Base-by-base conservation (phyloP, 2,797 vertebrate genomes). In the Gallinago stenura region DNA sequence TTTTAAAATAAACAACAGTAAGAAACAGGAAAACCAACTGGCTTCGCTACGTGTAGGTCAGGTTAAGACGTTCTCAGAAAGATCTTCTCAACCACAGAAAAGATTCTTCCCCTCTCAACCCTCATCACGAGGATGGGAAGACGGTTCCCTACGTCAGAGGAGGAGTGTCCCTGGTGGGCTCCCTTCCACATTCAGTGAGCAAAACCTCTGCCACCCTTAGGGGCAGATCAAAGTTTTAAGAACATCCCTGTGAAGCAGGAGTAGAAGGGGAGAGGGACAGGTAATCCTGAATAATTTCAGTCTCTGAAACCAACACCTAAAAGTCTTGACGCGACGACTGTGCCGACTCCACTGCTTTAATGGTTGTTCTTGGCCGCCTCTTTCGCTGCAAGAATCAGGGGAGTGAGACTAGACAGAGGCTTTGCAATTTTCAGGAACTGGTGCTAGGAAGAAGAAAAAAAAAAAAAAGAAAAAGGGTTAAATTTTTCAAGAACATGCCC, bases 371-470 rank as follows among this genome's bases (percentile, higher is more conserved):
- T 99, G 41, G 99, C 98, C 3, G 99, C 99, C 89, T 99, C 99
- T 97, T 99, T 99, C 24, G 99, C 99, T 17, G 99, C 99, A 68
- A 99, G 87, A 30, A 99, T 99, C 95, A 99, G 98, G 62, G 99
- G 99, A 39, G 99, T 99, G 88, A 99, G 99, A 92, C 99, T 99
- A 92, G 99, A 99, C 1, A 99, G 98, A 15, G 99, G 99, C 96
- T 99, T 99, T 48, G 99, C 99, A 93, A 99, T 98, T 98, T 99
- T 99, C 97, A 99, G 98, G 94, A 99, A 99, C 89, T 99, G 99
- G 96, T 99, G 99, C 99, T 99, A 96, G 61, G 83, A 80, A 56
- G n/a, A 88, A 89, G 75, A 48, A 94, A 45, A 90, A 79, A 45
- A 90, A 79, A 90, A 76, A 64, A 89, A 76, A 53, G 10, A 81